Percentiles rank a stretch among this genome's conserved stretches.
Evolutionary conservation across 2,113 vertebrate species (phyloP).

Genomic region (Coreoperca whiteheadi): DNA sequence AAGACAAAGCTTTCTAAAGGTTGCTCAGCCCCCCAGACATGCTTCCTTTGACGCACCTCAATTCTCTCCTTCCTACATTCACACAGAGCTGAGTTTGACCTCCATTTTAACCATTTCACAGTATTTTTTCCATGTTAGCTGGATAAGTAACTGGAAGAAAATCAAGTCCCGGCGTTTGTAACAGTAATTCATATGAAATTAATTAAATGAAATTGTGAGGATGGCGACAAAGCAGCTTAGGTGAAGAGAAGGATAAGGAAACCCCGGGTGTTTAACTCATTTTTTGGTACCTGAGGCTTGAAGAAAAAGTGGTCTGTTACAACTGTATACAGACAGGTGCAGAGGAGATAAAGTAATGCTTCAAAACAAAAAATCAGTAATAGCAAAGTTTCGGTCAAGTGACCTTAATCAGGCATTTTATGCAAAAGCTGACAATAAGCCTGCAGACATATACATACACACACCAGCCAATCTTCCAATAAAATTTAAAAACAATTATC

Average conservation of each 20-base stretch:
- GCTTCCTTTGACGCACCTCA: background rate
- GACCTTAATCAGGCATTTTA: background rate
- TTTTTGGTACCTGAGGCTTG: background rate
- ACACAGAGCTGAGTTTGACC: slow-evolving; percentile 47
- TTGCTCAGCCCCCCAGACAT: background rate
- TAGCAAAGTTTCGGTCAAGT: background rate
- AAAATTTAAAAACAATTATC: background rate
- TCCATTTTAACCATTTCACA: slow-evolving; percentile 53
- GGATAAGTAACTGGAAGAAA: slow-evolving; percentile 37
- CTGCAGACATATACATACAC: background rate
- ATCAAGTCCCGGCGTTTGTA: slow-evolving; percentile 20
- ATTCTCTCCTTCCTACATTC: slow-evolving; percentile 22
- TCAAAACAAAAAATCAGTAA: background rate
- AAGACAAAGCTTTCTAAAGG: slow-evolving; percentile 18
- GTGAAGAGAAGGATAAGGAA: slow-evolving; percentile 11
- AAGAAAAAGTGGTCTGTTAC: background rate
- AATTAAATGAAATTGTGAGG: slow-evolving; percentile 31
- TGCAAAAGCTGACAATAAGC: background rate
- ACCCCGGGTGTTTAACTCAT: background rate
- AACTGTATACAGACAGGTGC: background rate
- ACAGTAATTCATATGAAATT: slow-evolving; percentile 13
- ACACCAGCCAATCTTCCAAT: background rate
- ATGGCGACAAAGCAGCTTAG: background rate
- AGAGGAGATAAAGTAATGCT: background rate
- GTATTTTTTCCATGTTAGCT: slow-evolving; percentile 14